These are phyloP conservation scores for Chiloscyllium punctatum DNA, from an alignment of 2,797 vertebrate genomes.

Conservation along the genomic window DNA sequence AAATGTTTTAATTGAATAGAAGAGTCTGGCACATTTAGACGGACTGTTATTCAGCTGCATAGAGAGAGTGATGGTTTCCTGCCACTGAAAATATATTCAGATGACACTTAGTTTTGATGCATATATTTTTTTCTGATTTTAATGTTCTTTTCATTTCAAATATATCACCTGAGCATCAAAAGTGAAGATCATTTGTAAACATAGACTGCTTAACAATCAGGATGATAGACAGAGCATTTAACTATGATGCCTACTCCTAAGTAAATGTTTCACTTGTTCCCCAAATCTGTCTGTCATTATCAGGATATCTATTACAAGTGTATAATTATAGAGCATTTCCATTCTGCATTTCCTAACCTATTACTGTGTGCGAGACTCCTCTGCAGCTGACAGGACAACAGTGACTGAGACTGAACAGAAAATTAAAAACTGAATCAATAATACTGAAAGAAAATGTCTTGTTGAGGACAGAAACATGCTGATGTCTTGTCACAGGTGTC, in stretches of 20 bases:
- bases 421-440: slow-evolving; percentile 8
- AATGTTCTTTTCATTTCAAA: not conserved
- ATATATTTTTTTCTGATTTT: not conserved
- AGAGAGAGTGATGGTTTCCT: not conserved
- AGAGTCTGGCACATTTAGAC: not conserved
- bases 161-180: not conserved
- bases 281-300: not conserved
- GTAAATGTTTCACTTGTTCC: not conserved
- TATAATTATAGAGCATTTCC: slow-evolving; percentile 14
- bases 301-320: not conserved
- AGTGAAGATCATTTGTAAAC: not conserved
- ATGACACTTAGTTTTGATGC: not conserved
- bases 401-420: not conserved
- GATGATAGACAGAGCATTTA: slow-evolving; percentile 9
- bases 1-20: not conserved
- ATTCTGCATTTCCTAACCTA: not conserved
- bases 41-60: no score
- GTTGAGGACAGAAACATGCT: slow-evolving; percentile 4
- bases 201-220: not conserved
- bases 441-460: not conserved
- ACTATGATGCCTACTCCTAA: not conserved
- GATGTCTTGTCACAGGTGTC: not conserved
- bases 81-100: not conserved
- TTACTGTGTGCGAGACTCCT: no score
- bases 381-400: not conserved